Evolutionary conservation across 35 echinoderm and acorn worm species (phyloP).

Genomic region (Hemicentrotus pulcherrimus): DNA sequence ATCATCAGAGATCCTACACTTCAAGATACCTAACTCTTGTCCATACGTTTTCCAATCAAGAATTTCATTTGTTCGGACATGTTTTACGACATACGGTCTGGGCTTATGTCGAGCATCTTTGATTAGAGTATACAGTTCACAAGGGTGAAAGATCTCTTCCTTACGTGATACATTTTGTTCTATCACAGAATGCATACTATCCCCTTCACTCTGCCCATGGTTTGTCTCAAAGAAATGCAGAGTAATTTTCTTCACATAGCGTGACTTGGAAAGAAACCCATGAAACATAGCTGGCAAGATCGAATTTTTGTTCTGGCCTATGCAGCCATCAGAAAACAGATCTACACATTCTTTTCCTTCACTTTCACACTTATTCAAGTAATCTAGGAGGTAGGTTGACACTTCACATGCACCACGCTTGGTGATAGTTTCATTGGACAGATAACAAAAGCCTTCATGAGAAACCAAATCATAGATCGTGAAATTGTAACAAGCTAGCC

Average conservation of each 20-base stretch:
- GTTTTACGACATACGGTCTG: conserved; percentile 21
- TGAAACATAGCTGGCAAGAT: conserved; percentile 57
- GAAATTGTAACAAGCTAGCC: conserved; percentile 31
- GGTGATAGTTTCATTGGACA: conserved; percentile 46
- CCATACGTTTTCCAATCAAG: conserved; percentile 42
- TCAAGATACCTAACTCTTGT: conserved; percentile 14
- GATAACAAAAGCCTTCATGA: conserved; percentile 57
- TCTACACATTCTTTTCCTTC: background rate
- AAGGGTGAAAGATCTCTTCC: conserved; percentile 55
- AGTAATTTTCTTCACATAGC: conserved; percentile 30
- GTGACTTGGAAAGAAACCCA: conserved; percentile 38
- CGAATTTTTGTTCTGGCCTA: conserved; percentile 62
- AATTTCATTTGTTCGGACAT: conserved; percentile 43
- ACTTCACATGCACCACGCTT: conserved; percentile 57
- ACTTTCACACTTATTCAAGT: background rate
- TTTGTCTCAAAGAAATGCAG: conserved; percentile 51
- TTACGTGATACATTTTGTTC: conserved; percentile 1
- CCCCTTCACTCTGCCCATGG: conserved; percentile 62
- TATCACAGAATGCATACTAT: conserved; percentile 51
- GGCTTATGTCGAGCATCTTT: background rate
- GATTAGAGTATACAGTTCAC: conserved; percentile 35
- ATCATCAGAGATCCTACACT: background rate
- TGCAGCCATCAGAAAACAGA: conserved; percentile 63
- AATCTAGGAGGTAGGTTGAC: conserved; percentile 49
- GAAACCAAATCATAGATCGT: background rate